A percentile compares a stretch with the other conserved stretches of the same genome.
Evolutionary conservation across 2,888 invertebrate species (phyloP).

Genomic region (Ichneumoninae sp.): DNA sequence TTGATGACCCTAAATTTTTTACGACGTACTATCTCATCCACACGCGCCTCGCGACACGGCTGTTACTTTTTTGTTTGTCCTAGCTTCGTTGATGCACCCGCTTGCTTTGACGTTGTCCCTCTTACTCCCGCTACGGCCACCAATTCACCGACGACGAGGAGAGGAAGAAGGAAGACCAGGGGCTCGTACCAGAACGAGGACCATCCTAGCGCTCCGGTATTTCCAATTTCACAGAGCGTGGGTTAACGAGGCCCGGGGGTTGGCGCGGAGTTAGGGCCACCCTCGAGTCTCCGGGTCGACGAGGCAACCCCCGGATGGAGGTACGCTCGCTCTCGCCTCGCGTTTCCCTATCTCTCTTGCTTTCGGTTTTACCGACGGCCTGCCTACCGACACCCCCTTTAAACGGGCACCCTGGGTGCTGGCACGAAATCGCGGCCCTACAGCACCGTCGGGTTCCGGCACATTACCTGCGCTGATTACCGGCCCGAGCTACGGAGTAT

Average conservation of each 20-base stretch:
- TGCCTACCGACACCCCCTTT: constrained; percentile 71
- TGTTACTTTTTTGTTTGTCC: constrained; percentile 10
- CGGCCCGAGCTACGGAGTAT: constrained; percentile 79
- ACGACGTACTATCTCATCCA: constrained; percentile 33
- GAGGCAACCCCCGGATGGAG: too few species aligned
- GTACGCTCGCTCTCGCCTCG: constrained; percentile 22
- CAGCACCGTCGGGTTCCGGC: constrained; percentile 79
- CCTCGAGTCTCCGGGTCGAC: constrained; percentile 55
- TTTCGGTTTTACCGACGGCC: constrained; percentile 44
- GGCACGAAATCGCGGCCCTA: constrained; percentile 55
- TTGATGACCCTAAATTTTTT: constrained; percentile 57
- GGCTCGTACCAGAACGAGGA: constrained; percentile 56
- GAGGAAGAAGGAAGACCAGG: constrained; percentile 54
- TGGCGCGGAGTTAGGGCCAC: constrained; percentile 73
- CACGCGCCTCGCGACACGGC: constrained; percentile 23
- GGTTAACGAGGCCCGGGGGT: constrained; percentile 83
- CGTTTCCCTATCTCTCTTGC: constrained; percentile 40
- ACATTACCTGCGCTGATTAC: constrained; percentile 84
- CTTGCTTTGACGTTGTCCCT: constrained; percentile 34
- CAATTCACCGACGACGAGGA: constrained; percentile 49
- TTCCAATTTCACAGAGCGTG: constrained; percentile 84
- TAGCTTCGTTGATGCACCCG: constrained; percentile 21
- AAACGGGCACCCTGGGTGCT: constrained; percentile 73
- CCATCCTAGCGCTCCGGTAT: constrained; percentile 76
- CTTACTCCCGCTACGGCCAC: constrained; percentile 21